Percentiles rank a stretch among this genome's conserved stretches.
phyloP scores from a whole-genome alignment of 1,140 invertebrate genomes.

The Drosophila pandora region DNA sequence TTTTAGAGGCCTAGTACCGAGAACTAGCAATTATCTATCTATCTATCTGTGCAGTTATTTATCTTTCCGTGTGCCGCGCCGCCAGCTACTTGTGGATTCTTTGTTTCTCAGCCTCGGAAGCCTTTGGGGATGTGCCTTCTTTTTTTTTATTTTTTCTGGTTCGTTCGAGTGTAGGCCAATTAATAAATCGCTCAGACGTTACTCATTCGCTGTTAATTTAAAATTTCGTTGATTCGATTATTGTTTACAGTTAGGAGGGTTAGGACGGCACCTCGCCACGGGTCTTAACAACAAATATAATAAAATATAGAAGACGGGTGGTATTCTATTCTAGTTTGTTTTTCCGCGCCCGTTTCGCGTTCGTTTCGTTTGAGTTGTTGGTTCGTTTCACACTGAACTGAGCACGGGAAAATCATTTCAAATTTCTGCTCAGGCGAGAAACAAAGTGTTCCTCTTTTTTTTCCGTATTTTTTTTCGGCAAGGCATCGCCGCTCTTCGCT shows the following conservation, averaged over 20 bases:
- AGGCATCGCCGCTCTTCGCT: conserved; percentile 21
- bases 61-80: conserved; percentile 41
- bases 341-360: conserved; percentile 69
- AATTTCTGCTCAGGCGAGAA: conserved; percentile 72
- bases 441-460: conserved; percentile 19
- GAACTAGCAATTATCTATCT: conserved; percentile 41
- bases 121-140: conserved; percentile 1
- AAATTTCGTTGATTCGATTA: conserved; percentile 56
- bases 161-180: conserved; percentile 34
- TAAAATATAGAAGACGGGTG: not conserved
- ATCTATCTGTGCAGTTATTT: conserved; percentile 37
- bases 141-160: not conserved
- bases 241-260: conserved; percentile 64
- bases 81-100: conserved; percentile 74
- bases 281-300: not conserved
- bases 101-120: conserved; percentile 24
- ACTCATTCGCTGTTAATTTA: conserved; percentile 46
- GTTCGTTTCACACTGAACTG: conserved; percentile 80
- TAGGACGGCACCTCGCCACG: conserved; percentile 8
- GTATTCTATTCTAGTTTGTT: conserved; percentile 43
- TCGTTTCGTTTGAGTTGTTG: conserved; percentile 80
- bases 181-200: conserved; percentile 44
- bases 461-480: conserved; percentile 26
- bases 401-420: conserved; percentile 68
- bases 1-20: conserved; percentile 45